Conservation (phyloP, 1,140 invertebrate species). For the Homalodisca vitripennis region DNA sequence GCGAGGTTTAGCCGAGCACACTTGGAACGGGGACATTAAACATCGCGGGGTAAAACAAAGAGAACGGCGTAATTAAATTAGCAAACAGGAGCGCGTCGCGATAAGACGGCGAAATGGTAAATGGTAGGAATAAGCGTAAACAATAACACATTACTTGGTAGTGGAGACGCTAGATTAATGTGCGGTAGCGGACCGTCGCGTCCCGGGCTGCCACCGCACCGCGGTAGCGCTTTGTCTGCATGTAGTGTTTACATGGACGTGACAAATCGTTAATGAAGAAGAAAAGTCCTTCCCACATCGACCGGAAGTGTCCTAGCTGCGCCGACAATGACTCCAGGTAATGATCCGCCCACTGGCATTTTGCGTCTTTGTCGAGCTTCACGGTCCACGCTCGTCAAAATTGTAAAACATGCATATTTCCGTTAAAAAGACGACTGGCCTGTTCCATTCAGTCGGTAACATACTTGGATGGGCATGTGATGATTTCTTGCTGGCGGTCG, state of each 20-base stretch:
- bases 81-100: background rate
- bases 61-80: background rate
- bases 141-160: background rate
- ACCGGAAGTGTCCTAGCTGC: constrained; percentile 23
- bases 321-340: constrained; percentile 27
- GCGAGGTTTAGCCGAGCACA: background rate
- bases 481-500: background rate
- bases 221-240: constrained; percentile 1
- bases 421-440: constrained; percentile 29
- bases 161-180: background rate
- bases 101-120: background rate
- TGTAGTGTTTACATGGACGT: constrained; percentile 29
- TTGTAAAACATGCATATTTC: constrained; percentile 32
- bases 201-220: background rate
- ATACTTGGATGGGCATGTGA: constrained; percentile 14
- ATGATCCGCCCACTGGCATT: constrained; percentile 26
- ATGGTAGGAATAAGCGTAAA: background rate
- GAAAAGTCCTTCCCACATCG: constrained; percentile 29
- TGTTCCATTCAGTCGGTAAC: constrained; percentile 20
- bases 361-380: constrained; percentile 19
- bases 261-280: constrained; percentile 32
- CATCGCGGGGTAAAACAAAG: background rate
- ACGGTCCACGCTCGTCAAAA: constrained; percentile 29
- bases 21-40: background rate
- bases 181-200: background rate